phyloP scores from a whole-genome alignment of 2,888 invertebrate species.

The Drosophila percnosoma region DNA sequence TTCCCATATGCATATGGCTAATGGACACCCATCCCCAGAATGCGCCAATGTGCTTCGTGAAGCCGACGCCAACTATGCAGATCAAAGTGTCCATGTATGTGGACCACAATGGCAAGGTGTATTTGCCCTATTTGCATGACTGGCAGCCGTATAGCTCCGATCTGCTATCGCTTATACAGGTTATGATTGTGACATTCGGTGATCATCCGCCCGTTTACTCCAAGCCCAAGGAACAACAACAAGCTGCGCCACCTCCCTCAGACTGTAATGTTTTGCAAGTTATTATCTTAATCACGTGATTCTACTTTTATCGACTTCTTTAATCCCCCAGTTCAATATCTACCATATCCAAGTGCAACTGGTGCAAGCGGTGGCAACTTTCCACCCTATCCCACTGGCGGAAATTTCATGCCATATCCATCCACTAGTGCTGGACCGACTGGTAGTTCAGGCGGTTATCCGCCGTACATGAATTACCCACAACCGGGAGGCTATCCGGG shows the following conservation, averaged over 20 bases:
- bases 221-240: constrained; percentile 87
- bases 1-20: constrained; percentile 98
- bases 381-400: constrained; percentile 84
- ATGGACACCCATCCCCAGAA: constrained; percentile 98
- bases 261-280: constrained; percentile 63
- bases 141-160: constrained; percentile 94
- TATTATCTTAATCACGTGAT: not conserved
- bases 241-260: constrained; percentile 86
- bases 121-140: constrained; percentile 97
- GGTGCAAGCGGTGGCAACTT: constrained; percentile 81
- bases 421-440: constrained; percentile 72
- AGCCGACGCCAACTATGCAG: constrained; percentile 97
- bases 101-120: constrained; percentile 97
- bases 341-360: constrained; percentile 86
- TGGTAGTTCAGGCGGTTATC: constrained; percentile 85
- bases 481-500: constrained; percentile 67
- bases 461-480: constrained; percentile 85
- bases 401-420: constrained; percentile 85
- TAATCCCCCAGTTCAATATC: constrained; percentile 83
- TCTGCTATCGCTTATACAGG: constrained; percentile 93
- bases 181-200: constrained; percentile 96
- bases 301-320: not conserved
- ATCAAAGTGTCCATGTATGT: constrained; percentile 98
- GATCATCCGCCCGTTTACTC: constrained; percentile 97
- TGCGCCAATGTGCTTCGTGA: constrained; percentile 97